These are phyloP conservation scores for Achroia grisella DNA, from an alignment of 1,140 invertebrate species.

Conservation along the genomic window DNA sequence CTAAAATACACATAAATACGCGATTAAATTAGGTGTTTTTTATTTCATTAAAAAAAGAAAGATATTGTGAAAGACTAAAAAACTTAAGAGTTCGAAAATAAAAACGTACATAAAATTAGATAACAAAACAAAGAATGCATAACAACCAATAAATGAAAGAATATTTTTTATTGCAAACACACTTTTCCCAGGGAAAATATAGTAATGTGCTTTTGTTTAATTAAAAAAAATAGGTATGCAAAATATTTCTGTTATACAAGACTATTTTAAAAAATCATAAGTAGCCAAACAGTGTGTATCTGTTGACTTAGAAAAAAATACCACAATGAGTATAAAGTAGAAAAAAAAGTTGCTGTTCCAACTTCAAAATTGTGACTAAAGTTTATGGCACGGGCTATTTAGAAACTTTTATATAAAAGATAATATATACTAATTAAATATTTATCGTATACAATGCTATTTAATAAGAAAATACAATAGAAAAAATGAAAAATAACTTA, in stretches of 20 bases:
- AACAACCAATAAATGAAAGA: slow-evolving; percentile 56
- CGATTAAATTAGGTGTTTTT: slow-evolving; percentile 42
- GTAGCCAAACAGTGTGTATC: too few species aligned
- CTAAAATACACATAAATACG: slow-evolving; percentile 66
- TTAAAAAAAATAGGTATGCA: too few species aligned
- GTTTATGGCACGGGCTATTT: slow-evolving; percentile 58
- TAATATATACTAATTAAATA: too few species aligned
- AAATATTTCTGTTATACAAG: too few species aligned
- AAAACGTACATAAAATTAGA: slow-evolving; percentile 63
- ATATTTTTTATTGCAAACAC: slow-evolving; percentile 18
- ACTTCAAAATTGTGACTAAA: slow-evolving; percentile 41
- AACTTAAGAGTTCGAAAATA: slow-evolving; percentile 30
- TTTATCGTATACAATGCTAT: too few species aligned
- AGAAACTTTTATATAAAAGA: slow-evolving; percentile 2
- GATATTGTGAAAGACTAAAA: slow-evolving; percentile 32
- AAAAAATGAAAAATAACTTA: too few species aligned
- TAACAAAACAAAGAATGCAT: slow-evolving; percentile 55
- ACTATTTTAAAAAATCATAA: too few species aligned
- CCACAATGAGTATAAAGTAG: too few species aligned
- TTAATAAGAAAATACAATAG: too few species aligned
- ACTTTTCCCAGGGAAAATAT: slow-evolving; percentile 1
- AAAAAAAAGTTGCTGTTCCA: not conserved
- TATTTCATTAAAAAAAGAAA: slow-evolving; percentile 16
- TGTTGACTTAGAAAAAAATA: too few species aligned
- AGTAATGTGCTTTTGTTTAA: not conserved